These are phyloP conservation scores for Geococcyx californianus DNA, from an alignment of 2,113 vertebrate species.

Conservation along the genomic window DNA sequence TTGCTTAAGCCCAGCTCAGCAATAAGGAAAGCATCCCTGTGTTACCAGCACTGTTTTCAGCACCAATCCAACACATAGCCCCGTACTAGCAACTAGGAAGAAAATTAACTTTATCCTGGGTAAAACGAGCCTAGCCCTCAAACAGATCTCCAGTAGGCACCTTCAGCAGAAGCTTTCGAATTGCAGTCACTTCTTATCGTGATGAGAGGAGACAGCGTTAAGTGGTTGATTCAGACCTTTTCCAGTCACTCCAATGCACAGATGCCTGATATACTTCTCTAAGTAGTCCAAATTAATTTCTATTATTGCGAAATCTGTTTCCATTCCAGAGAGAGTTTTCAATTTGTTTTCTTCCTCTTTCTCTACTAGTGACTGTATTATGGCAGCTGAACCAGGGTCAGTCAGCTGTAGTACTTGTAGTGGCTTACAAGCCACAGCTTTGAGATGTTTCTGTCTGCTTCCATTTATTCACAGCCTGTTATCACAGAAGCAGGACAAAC, in stretches of 20 bases:
- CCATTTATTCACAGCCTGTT: background rate
- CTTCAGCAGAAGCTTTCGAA: background rate
- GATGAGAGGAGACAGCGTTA: background rate
- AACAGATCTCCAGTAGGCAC: background rate
- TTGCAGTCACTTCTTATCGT: background rate
- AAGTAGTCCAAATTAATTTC: background rate
- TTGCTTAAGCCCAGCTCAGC: background rate
- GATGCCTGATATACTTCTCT: background rate
- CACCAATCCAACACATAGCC: background rate
- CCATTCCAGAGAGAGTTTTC: background rate
- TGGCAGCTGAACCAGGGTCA: background rate
- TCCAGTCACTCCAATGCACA: background rate
- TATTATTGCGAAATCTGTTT: background rate
- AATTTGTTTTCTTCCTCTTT: background rate
- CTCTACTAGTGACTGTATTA: background rate
- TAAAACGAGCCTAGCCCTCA: background rate
- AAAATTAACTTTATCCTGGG: background rate
- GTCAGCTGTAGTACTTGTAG: background rate
- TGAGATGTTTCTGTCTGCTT: background rate
- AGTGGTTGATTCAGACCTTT: background rate
- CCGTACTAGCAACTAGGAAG: background rate
- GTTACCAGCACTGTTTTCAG: background rate
- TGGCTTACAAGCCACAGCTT: background rate
- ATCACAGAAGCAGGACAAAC: background rate
- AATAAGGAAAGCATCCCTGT: background rate